These are phyloP conservation scores for Fulica atra DNA, from an alignment of 2,113 vertebrate genomes.

Conservation along the genomic window DNA sequence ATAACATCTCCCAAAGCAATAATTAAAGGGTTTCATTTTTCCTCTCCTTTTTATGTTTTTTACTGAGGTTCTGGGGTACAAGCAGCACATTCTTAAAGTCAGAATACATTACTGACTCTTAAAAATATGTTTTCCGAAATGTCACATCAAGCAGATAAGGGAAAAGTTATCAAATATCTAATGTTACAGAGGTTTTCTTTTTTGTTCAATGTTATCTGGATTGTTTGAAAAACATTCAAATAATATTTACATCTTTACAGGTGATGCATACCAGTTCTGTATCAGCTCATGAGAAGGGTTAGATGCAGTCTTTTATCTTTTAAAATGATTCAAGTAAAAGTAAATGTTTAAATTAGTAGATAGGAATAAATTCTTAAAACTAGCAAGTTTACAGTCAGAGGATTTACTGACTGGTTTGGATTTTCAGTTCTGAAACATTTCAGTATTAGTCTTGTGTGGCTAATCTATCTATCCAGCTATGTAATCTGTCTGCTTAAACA, in stretches of 20 bases:
- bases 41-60: not conserved
- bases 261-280: not conserved
- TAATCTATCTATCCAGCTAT: not conserved
- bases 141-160: not conserved
- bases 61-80: not conserved
- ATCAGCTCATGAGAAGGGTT: not conserved
- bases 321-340: not conserved
- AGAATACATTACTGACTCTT: not conserved
- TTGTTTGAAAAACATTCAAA: conserved; percentile 3
- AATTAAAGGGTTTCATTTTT: not conserved
- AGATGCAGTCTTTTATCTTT: not conserved
- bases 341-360: conserved; percentile 19
- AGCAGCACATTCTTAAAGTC: not conserved
- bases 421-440: not conserved
- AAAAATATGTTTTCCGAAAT: not conserved
- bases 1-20: too few species aligned
- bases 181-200: not conserved
- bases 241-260: not conserved
- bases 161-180: not conserved
- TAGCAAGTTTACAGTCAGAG: not conserved
- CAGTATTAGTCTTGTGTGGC: not conserved
- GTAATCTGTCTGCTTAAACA: conserved; percentile 11
- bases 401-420: not conserved
- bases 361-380: not conserved
- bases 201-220: not conserved